phyloP scores from a whole-genome alignment of 2,113 vertebrate species.

The Hippolais icterina region DNA sequence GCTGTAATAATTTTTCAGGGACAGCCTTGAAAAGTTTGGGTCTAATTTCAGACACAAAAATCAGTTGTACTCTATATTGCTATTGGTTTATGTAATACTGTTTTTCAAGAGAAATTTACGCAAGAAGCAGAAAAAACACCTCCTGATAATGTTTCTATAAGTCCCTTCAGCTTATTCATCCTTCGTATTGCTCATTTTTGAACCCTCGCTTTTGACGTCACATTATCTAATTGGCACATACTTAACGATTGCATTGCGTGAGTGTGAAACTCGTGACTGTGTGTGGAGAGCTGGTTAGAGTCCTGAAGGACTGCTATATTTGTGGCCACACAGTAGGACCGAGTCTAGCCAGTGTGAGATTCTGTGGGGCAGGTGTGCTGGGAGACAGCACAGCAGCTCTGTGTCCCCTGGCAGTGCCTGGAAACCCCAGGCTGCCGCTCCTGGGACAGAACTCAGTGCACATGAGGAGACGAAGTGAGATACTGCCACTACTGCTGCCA shows the following conservation, averaged over 20 bases:
- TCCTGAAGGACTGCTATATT: not conserved
- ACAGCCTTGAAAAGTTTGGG: not conserved
- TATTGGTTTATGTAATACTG: not conserved
- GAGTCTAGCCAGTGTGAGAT: not conserved
- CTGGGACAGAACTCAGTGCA: not conserved
- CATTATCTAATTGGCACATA: not conserved
- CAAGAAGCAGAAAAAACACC: not conserved
- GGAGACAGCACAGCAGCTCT: not conserved
- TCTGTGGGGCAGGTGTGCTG: not conserved
- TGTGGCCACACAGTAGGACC: not conserved
- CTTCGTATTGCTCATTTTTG: constrained; percentile 18
- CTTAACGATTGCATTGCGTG: not conserved
- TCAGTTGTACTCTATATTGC: not conserved
- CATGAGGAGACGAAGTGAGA: fast-evolving
- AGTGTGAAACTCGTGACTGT: not conserved
- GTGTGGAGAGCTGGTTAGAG: not conserved
- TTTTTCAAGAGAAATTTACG: constrained; percentile 21
- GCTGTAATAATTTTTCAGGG: not conserved
- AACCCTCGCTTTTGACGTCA: constrained; percentile 27
- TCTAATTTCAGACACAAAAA: not conserved
- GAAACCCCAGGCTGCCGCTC: not conserved
- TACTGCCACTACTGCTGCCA: not conserved
- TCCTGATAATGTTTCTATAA: constrained; percentile 34
- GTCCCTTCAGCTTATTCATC: constrained; percentile 35
- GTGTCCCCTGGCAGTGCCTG: not conserved